These are phyloP conservation scores for Anorthoa munda DNA, from an alignment of 2,888 invertebrate genomes.

Conservation along the genomic window DNA sequence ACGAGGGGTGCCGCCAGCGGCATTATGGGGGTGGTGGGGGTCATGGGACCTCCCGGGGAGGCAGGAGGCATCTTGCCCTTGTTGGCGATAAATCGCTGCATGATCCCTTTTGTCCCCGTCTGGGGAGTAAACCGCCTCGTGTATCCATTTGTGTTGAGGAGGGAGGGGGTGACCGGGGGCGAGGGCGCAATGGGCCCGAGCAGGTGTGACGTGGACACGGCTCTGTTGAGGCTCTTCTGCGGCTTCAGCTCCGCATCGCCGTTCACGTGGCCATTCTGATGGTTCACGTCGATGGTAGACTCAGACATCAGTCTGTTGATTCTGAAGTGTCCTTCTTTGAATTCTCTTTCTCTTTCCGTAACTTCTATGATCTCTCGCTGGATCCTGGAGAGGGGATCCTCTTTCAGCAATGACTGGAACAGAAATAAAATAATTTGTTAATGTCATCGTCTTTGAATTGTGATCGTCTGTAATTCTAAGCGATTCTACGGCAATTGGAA, in stretches of 20 bases:
- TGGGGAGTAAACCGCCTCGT: conserved; percentile 92
- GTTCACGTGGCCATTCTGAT: conserved; percentile 85
- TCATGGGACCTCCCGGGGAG: conserved; percentile 74
- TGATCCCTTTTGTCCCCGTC: conserved; percentile 94
- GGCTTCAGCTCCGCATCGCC: conserved; percentile 79
- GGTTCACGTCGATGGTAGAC: conserved; percentile 87
- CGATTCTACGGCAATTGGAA: background rate
- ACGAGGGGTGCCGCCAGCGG: conserved; percentile 77
- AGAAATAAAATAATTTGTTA: conserved; percentile 65
- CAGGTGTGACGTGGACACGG: conserved; percentile 87
- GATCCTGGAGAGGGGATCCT: conserved; percentile 95
- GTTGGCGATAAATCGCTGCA: conserved; percentile 96
- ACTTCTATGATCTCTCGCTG: conserved; percentile 97
- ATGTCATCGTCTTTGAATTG: background rate
- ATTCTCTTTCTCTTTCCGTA: conserved; percentile 95
- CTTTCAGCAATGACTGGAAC: conserved; percentile 91
- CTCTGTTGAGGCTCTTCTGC: conserved; percentile 81
- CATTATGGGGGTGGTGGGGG: conserved; percentile 75
- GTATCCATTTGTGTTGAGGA: conserved; percentile 88
- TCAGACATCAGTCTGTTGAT: conserved; percentile 87
- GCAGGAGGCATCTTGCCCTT: conserved; percentile 92
- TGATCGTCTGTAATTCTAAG: conserved; percentile 3
- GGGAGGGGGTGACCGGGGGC: conserved; percentile 79
- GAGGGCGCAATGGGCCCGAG: conserved; percentile 83
- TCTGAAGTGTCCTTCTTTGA: conserved; percentile 92